Evolutionary conservation across 2,113 vertebrate genomes (phyloP).

Genomic region (Epinephelus cyanopodus): DNA sequence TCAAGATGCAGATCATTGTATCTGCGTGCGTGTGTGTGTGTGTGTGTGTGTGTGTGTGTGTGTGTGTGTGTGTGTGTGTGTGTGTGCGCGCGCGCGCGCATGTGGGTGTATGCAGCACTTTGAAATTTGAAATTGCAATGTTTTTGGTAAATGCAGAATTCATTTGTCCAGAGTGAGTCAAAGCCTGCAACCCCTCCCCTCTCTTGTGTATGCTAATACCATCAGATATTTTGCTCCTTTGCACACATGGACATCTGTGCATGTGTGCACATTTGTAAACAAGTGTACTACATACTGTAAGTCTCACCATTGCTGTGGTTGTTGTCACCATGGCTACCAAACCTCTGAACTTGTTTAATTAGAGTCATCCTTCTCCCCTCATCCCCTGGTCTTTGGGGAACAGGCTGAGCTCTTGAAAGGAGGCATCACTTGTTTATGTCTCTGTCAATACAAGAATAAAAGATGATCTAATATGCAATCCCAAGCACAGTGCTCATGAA

Average conservation of each 20-base stretch:
- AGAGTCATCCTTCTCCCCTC: not conserved
- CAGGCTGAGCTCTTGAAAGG: not conserved
- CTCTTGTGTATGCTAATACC: too few species aligned
- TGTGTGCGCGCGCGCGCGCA: not conserved
- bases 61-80: slow-evolving; percentile 1
- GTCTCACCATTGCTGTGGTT: not conserved
- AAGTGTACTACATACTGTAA: not conserved
- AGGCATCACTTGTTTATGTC: not conserved
- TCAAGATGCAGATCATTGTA: too few species aligned
- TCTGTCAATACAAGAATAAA: not conserved
- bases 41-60: not conserved
- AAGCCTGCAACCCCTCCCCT: too few species aligned
- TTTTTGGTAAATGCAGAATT: slow-evolving; percentile 61
- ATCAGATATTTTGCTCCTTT: too few species aligned
- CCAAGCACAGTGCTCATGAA: not conserved
- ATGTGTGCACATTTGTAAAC: not conserved
- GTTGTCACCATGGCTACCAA: slow-evolving; percentile 10
- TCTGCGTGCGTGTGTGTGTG: slow-evolving; percentile 34
- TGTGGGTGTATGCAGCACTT: not conserved
- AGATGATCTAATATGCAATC: not conserved
- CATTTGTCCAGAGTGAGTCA: slow-evolving; percentile 47
- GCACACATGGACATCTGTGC: not conserved
- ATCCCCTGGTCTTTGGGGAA: not conserved
- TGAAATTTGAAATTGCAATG: slow-evolving; percentile 55
- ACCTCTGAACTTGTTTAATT: slow-evolving; percentile 14